Percentiles rank a stretch among this genome's conserved stretches.
Conservation (phyloP, 2,888 invertebrate species). For the Yponomeuta cagnagella region DNA sequence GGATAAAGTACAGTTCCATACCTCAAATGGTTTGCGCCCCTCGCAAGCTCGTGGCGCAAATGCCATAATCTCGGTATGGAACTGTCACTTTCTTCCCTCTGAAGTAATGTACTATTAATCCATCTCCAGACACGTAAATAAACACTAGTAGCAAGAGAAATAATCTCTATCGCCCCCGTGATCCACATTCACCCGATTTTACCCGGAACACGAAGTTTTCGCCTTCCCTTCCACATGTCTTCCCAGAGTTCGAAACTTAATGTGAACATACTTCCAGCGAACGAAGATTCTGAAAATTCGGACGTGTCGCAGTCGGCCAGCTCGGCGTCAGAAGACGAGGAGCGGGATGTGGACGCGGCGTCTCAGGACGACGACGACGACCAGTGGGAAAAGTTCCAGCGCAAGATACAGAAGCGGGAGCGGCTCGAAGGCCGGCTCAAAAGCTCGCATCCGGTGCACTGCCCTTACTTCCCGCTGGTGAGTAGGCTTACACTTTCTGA, state of each 20-base stretch:
- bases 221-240: too few relatives aligned
- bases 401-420: slow-evolving; percentile 89
- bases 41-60: too few relatives aligned
- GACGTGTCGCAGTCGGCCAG: slow-evolving; percentile 67
- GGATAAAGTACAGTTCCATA: too few relatives aligned
- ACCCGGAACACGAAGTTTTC: too few relatives aligned
- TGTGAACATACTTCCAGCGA: background rate
- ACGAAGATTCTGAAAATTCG: slow-evolving; percentile 53
- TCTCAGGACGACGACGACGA: slow-evolving; percentile 87
- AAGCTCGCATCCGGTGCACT: slow-evolving; percentile 96
- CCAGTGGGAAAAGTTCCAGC: slow-evolving; percentile 96
- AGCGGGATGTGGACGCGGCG: slow-evolving; percentile 78
- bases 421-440: slow-evolving; percentile 95
- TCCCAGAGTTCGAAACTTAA: background rate
- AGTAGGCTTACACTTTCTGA: slow-evolving; percentile 25
- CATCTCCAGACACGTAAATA: too few relatives aligned
- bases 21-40: too few relatives aligned
- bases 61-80: too few relatives aligned
- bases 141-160: too few relatives aligned
- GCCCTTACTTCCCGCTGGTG: slow-evolving; percentile 94
- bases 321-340: slow-evolving; percentile 52
- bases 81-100: too few relatives aligned
- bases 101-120: too few relatives aligned
- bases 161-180: too few relatives aligned
- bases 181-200: too few relatives aligned